Percentiles rank a stretch among this genome's conserved stretches.
These are phyloP conservation scores for Larimichthys crocea DNA, from an alignment of 2,113 vertebrate genomes.

Conservation along the genomic window DNA sequence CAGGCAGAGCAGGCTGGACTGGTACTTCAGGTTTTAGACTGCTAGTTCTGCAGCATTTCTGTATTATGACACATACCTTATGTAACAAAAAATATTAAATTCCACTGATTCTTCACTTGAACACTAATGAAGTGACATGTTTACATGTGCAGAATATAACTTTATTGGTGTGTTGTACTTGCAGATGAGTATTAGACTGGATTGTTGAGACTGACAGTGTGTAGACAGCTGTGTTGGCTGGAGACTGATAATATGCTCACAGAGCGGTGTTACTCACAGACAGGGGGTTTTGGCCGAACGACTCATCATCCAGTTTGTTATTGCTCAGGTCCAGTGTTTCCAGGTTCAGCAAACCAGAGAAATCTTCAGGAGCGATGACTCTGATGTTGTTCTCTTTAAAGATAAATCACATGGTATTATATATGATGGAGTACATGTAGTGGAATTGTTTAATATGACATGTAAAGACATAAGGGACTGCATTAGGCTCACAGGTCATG, in stretches of 20 bases:
- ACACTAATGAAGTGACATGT: not conserved
- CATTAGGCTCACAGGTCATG: no score
- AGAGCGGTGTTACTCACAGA: slow-evolving; percentile 66
- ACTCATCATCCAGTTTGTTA: slow-evolving; percentile 81
- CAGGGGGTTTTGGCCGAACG: slow-evolving; percentile 77
- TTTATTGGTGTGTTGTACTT: not conserved
- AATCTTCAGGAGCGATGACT: slow-evolving; percentile 66
- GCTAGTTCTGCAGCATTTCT: not conserved
- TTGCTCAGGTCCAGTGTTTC: slow-evolving; percentile 86
- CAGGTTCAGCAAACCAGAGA: slow-evolving; percentile 82
- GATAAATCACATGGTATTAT: slow-evolving; percentile 18
- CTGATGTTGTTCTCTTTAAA: slow-evolving; percentile 84
- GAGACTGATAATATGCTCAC: not conserved
- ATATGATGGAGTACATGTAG: not conserved
- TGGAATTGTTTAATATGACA: not conserved
- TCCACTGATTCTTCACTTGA: not conserved
- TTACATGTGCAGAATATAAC: not conserved
- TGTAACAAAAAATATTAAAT: not conserved
- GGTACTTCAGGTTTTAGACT: not conserved
- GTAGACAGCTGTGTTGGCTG: not conserved
- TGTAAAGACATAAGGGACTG: not conserved
- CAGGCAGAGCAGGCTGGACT: not conserved
- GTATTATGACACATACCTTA: not conserved
- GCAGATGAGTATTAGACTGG: not conserved
- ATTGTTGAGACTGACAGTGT: not conserved